A percentile compares a stretch with the other conserved stretches of the same genome.
phyloP scores from a whole-genome alignment of 1,140 invertebrate species.

The Ctenoplectra terminalis region DNA sequence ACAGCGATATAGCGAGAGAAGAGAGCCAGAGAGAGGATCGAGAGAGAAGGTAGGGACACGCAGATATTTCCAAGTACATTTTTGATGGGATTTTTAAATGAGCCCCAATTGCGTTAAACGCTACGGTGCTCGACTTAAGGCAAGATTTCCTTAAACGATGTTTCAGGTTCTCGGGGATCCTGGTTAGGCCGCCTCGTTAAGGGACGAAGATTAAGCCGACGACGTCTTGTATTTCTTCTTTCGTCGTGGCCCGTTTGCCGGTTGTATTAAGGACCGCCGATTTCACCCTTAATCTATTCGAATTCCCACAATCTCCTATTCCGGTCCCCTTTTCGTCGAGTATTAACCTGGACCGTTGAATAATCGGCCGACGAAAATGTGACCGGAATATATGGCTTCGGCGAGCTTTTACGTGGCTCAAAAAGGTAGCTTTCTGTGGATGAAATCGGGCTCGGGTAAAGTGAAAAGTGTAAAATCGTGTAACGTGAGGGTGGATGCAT shows the following conservation, averaged over 20 bases:
- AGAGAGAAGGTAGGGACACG: constrained; percentile 53
- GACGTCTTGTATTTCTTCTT: constrained; percentile 38
- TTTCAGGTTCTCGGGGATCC: constrained; percentile 68
- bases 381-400: neutral
- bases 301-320: neutral
- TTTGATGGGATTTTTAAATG: constrained; percentile 83
- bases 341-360: neutral
- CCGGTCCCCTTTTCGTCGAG: neutral
- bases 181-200: constrained; percentile 48
- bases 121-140: constrained; percentile 69
- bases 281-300: constrained; percentile 32
- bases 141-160: constrained; percentile 80
- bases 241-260: constrained; percentile 21
- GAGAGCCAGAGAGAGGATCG: constrained; percentile 25
- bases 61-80: constrained; percentile 76
- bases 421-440: neutral
- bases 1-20: constrained; percentile 15
- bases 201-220: constrained; percentile 62
- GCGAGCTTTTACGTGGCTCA: too few relatives aligned
- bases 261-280: constrained; percentile 16
- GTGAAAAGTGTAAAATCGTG: neutral
- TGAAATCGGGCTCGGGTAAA: neutral
- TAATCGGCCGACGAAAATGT: neutral
- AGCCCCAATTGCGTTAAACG: constrained; percentile 81
- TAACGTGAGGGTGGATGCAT: neutral